phyloP scores from a whole-genome alignment of 2,113 vertebrate genomes.

The Thalassarche chlororhynchos region DNA sequence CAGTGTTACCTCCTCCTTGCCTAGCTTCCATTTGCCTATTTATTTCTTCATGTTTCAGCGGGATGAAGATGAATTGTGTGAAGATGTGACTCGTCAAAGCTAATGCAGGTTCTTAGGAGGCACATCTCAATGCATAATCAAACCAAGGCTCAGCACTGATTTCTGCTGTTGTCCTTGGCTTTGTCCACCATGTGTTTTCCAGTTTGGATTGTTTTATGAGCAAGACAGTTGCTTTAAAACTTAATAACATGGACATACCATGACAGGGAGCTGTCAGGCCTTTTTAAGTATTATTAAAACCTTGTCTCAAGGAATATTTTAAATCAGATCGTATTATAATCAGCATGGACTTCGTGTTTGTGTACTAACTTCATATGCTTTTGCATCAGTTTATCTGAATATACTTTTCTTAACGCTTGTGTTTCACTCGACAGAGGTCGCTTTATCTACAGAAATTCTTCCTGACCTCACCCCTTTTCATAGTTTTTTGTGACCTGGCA shows the following conservation, averaged over 20 bases:
- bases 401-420: background rate
- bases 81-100: background rate
- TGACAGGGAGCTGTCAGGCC: conserved; percentile 45
- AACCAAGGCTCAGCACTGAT: background rate
- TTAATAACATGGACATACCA: conserved; percentile 22
- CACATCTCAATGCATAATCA: background rate
- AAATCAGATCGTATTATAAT: conserved; percentile 45
- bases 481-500: background rate
- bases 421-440: background rate
- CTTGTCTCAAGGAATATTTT: conserved; percentile 23
- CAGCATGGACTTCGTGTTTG: background rate
- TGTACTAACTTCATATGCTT: background rate
- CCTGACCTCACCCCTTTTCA: background rate
- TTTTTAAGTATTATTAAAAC: conserved; percentile 52
- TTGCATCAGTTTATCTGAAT: background rate
- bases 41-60: background rate
- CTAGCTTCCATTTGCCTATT: background rate
- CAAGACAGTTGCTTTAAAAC: conserved; percentile 1
- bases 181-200: conserved; percentile 32
- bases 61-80: background rate
- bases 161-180: conserved; percentile 29
- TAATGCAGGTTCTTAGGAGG: background rate
- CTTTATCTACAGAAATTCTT: background rate
- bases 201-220: background rate
- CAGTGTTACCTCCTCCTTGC: background rate